Percentiles rank a stretch among this genome's conserved stretches.
Evolutionary conservation across 2,113 vertebrate genomes (phyloP).

Genomic region (Phasianus colchicus): DNA sequence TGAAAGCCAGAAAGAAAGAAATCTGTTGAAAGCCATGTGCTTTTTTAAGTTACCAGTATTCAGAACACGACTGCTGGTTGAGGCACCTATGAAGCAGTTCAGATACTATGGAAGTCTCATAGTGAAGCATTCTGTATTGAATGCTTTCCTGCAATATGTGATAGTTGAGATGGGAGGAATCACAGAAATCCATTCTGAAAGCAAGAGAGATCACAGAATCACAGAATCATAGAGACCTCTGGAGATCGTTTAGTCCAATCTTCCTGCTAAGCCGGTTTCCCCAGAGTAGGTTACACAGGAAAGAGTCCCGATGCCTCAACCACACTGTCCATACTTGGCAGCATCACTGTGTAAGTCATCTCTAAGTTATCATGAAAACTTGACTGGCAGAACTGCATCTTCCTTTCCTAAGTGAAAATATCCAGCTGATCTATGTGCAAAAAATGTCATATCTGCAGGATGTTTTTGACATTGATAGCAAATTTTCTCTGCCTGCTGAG

Average conservation of each 20-base stretch:
- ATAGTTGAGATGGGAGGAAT: not conserved
- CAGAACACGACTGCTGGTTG: not conserved
- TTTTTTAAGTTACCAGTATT: not conserved
- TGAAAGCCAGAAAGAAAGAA: not conserved
- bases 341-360: not conserved
- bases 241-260: no score
- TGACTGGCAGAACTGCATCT: not conserved
- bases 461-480: fast-evolving
- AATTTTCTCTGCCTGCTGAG: not conserved
- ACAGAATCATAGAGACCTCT: no score
- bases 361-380: not conserved
- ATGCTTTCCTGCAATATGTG: not conserved
- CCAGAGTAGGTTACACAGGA: no score
- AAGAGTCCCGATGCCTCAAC: no score
- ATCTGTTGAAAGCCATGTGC: not conserved
- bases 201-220: no score
- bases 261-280: no score
- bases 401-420: not conserved
- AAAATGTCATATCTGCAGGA: not conserved
- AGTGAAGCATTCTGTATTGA: not conserved
- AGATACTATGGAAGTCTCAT: not conserved
- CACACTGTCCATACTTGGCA: not conserved
- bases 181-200: not conserved
- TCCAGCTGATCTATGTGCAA: not conserved
- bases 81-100: not conserved